A percentile compares a stretch with the other conserved stretches of the same genome.
These are phyloP conservation scores for Silurus asotus DNA, from an alignment of 2,113 vertebrate species.

Conservation along the genomic window DNA sequence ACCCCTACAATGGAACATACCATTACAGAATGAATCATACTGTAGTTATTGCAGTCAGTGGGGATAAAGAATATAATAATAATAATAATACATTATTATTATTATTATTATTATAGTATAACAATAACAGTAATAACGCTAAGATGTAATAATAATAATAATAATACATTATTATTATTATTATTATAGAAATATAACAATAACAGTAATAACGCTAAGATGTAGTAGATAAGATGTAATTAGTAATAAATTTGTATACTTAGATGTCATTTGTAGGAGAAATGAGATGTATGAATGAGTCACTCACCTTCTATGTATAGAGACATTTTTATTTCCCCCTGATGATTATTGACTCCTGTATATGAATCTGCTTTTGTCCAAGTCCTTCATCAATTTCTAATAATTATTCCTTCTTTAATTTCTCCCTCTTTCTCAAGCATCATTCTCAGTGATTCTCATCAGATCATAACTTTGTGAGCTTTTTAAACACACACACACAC, in stretches of 20 bases:
- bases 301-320: slow-evolving; percentile 19
- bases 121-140: too few relatives aligned
- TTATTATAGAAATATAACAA: too few relatives aligned
- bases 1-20: neutral
- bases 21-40: neutral
- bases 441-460: neutral
- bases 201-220: too few relatives aligned
- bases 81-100: too few relatives aligned
- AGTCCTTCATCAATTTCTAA: neutral
- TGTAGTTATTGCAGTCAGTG: neutral
- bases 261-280: neutral
- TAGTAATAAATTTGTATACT: neutral
- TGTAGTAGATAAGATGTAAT: neutral
- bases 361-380: neutral
- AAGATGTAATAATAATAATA: too few relatives aligned
- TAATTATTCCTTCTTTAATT: neutral
- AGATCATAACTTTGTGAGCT: too few relatives aligned
- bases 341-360: neutral
- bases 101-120: too few relatives aligned
- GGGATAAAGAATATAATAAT: neutral
- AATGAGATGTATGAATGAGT: neutral
- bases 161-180: too few relatives aligned
- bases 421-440: too few relatives aligned
- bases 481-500: too few relatives aligned
- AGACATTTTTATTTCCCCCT: neutral